A percentile compares a stretch with the other conserved stretches of the same genome.
phyloP scores from a whole-genome alignment of 2,113 vertebrate genomes.

The Alosa alosa region DNA sequence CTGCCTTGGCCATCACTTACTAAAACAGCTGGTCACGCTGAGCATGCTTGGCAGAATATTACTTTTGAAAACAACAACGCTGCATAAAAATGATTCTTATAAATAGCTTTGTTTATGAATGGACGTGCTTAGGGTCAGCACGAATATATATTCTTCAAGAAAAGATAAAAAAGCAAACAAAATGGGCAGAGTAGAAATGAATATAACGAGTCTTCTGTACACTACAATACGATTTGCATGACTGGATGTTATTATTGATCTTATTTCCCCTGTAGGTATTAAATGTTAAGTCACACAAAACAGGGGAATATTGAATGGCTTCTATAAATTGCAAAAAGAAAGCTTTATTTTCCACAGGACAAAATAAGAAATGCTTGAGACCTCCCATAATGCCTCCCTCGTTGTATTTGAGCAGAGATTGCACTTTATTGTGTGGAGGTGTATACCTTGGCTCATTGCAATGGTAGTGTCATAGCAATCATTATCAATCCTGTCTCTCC shows the following conservation, averaged over 20 bases:
- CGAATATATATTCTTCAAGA: background rate
- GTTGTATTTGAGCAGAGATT: constrained; percentile 3
- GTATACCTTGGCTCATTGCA: background rate
- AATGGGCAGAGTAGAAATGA: background rate
- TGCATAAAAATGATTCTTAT: background rate
- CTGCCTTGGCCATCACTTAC: background rate
- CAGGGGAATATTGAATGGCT: background rate
- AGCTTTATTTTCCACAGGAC: background rate
- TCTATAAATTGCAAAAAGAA: background rate
- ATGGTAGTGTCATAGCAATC: background rate
- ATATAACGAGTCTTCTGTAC: background rate
- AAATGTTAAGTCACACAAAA: background rate
- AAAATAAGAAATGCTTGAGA: background rate
- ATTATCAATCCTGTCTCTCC: constrained; percentile 24
- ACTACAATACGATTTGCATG: background rate
- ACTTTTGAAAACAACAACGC: constrained; percentile 39
- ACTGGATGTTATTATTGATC: background rate
- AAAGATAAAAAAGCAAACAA: background rate
- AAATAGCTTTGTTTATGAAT: constrained; percentile 23
- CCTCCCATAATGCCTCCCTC: background rate
- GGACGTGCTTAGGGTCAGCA: constrained; percentile 31
- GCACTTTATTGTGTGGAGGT: constrained; percentile 2
- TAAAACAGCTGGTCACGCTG: background rate
- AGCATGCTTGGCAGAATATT: constrained; percentile 29
- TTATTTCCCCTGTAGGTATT: background rate